Evolutionary conservation across 2,113 vertebrate species (phyloP).

Genomic region (Xiphophorus hellerii): DNA sequence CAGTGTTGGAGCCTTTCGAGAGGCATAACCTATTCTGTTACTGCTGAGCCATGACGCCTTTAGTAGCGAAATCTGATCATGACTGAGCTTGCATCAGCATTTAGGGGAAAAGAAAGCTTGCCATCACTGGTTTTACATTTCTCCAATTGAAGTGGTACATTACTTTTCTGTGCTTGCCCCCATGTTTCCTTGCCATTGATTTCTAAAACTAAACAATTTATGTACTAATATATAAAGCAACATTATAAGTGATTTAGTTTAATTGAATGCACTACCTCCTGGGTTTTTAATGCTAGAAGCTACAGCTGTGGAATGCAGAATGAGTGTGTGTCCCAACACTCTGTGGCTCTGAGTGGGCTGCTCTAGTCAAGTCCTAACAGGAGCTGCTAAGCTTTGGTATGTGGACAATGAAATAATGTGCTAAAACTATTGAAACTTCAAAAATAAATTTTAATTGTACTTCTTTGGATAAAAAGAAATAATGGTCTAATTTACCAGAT

Average conservation of each 20-base stretch:
- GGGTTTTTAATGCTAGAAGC: constrained; percentile 23
- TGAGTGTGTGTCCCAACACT: constrained; percentile 36
- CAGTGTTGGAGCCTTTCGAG: background rate
- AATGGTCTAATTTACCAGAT: background rate
- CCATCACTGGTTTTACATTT: background rate
- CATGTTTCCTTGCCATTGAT: background rate
- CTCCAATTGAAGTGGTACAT: background rate
- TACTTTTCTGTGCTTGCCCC: background rate
- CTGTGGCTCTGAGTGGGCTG: constrained; percentile 35
- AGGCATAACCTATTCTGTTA: background rate
- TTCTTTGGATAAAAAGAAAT: background rate
- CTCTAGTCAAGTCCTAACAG: constrained; percentile 69
- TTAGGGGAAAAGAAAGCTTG: background rate
- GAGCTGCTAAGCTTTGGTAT: constrained; percentile 45
- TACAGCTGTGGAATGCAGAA: constrained; percentile 49
- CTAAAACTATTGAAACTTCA: background rate
- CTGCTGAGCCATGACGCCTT: too few relatives aligned
- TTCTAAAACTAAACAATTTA: background rate
- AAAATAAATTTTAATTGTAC: background rate
- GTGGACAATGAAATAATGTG: constrained; percentile 8
- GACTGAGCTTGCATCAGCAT: background rate
- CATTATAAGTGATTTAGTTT: background rate
- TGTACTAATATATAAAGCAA: background rate
- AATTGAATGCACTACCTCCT: constrained; percentile 21
- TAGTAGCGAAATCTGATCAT: background rate